phyloP scores from a whole-genome alignment of 1,140 invertebrate genomes.

The Ridgeia piscesae region DNA sequence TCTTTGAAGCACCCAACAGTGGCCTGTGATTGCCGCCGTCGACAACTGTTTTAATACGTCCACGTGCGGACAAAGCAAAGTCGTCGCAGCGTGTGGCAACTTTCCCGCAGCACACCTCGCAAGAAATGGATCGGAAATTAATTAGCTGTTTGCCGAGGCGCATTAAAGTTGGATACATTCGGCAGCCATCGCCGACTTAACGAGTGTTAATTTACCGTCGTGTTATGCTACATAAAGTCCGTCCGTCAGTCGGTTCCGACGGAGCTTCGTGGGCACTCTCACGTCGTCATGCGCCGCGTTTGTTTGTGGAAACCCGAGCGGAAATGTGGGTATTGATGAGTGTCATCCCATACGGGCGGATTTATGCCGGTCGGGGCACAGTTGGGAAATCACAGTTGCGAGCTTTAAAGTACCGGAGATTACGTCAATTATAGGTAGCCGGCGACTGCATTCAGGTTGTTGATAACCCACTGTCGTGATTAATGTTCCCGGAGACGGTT shows the following conservation, averaged over 20 bases:
- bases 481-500: neutral
- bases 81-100: neutral
- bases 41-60: neutral
- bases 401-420: neutral
- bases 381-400: slow-evolving; percentile 3
- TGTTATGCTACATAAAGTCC: neutral
- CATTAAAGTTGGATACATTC: neutral
- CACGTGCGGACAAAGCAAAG: neutral
- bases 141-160: neutral
- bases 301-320: neutral
- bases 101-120: neutral
- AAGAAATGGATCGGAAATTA: slow-evolving; percentile 6
- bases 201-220: neutral
- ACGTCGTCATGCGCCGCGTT: neutral
- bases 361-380: neutral
- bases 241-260: neutral
- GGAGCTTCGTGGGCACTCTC: neutral
- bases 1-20: neutral
- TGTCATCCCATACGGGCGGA: neutral
- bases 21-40: neutral
- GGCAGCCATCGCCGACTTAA: neutral
- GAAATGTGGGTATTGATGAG: neutral
- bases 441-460: neutral
- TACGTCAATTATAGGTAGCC: neutral
- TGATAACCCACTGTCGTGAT: neutral